Percentiles rank a stretch among this genome's conserved stretches.
These are phyloP conservation scores for Acrobasis consociella DNA, from an alignment of 2,888 invertebrate species.

Conservation along the genomic window DNA sequence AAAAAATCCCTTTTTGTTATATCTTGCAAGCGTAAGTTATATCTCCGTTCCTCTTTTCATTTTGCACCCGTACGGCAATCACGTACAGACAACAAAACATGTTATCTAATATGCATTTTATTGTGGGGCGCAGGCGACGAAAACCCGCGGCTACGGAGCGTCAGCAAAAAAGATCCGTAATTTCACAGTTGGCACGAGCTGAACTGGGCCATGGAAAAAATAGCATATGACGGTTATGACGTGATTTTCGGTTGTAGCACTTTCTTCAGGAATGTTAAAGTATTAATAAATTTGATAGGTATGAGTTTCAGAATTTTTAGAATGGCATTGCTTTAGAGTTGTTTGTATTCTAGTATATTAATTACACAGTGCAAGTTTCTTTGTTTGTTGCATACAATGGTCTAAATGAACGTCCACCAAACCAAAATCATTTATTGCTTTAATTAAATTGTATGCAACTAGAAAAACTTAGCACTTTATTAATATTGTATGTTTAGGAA, in stretches of 20 bases:
- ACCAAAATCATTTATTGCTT: no score
- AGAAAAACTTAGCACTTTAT: no score
- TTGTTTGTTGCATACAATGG: no score
- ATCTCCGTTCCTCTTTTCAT: background rate
- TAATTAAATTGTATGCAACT: no score
- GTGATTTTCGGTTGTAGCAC: background rate
- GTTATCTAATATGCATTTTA: slow-evolving; percentile 81
- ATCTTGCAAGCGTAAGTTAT: no score
- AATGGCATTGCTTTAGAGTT: no score
- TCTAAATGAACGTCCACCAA: no score
- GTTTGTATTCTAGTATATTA: no score
- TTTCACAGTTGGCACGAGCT: slow-evolving; percentile 10
- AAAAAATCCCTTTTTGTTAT: no score
- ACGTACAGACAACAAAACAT: slow-evolving; percentile 76
- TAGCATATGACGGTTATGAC: background rate
- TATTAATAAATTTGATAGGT: background rate
- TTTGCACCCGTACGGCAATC: slow-evolving; percentile 51
- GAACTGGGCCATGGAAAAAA: slow-evolving; percentile 16
- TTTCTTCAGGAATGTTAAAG: background rate
- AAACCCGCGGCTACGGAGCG: slow-evolving; percentile 51
- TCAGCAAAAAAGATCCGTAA: slow-evolving; percentile 42
- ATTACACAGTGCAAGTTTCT: no score
- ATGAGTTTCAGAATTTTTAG: no score
- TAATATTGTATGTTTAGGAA: no score
- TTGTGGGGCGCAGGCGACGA: slow-evolving; percentile 60